A percentile compares a stretch with the other conserved stretches of the same genome.
Evolutionary conservation across 2,797 vertebrate genomes (phyloP).

Genomic region (Bucorvus abyssinicus): DNA sequence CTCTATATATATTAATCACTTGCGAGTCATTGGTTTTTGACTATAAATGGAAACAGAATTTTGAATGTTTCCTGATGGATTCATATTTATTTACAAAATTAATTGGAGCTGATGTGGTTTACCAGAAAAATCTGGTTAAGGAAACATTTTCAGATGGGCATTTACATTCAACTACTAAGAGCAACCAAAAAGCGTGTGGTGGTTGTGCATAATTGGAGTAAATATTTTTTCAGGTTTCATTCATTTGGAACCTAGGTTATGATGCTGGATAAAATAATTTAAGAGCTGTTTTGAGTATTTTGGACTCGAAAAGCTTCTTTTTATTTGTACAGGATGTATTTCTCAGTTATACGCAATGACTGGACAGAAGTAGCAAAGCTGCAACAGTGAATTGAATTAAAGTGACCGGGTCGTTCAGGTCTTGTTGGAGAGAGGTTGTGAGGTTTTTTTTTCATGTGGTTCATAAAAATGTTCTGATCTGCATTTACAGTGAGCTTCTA

Average conservation of each 20-base stretch:
- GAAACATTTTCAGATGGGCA: not conserved
- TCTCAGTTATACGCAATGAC: not conserved
- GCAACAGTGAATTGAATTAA: not conserved
- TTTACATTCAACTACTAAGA: not conserved
- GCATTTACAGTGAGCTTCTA: not conserved
- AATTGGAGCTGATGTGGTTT: not conserved
- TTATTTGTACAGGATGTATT: slow-evolving; percentile 41
- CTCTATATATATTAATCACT: not conserved
- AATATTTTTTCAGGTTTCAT: slow-evolving; percentile 60
- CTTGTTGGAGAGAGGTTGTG: not conserved
- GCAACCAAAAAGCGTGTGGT: not conserved
- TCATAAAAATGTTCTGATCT: not conserved
- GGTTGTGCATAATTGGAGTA: not conserved
- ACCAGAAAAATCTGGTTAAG: not conserved
- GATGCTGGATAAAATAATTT: slow-evolving; percentile 15
- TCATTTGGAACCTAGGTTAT: slow-evolving; percentile 12
- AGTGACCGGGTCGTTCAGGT: not conserved
- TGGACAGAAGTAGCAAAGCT: not conserved
- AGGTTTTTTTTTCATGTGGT: not conserved
- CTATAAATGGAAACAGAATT: not conserved
- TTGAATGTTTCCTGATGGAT: not conserved
- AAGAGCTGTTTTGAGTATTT: slow-evolving; percentile 40
- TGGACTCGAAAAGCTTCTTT: slow-evolving; percentile 14
- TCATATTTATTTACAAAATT: not conserved
- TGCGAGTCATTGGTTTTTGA: not conserved